Base-by-base conservation (phyloP, 1,140 invertebrate species). In the Antheraea pernyi region DNA sequence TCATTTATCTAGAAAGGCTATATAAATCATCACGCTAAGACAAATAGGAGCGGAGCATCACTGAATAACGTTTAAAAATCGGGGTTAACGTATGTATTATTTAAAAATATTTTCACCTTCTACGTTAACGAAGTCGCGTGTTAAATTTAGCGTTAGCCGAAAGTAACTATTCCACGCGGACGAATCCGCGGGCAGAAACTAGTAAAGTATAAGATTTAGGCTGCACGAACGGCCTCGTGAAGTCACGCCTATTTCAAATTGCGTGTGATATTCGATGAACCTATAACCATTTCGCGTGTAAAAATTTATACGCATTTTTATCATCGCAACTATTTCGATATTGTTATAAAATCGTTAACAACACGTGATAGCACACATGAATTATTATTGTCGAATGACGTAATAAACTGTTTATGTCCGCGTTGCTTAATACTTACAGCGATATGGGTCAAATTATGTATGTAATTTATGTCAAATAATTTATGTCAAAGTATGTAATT, bases 281-380 rank as follows among this genome's bases (percentile, higher is more conserved):
- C 65, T 71, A 72, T 59, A 37, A 61, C 69, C 46, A 46, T 67
- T 70, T 75, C 69, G 69, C 73, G 67, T 76, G 70, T 67, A 70
- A n/a, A 19, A 19, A 68, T 68, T 67, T 68, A 68, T 63, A 68
- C 59, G 68, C 63, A 65, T 42, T 70, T 69, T 72, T 70, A 65
- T 75, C 63, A 60, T 39, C 46, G 64, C n/a, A 65, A 72, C 66
- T 66, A 65, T 72, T 63, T 63, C 61, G 61, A 37, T 13, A 63
- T 63, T 61, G 7, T 22, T 61, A 30, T 16, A 61, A 61, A 22
- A 53, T 53, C 16, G 46, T 53, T 10, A 53, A 53, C 46, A 53
- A 53, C 46, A 53, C 46, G 59, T 61, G 59, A 22, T 3, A 7
- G 61, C 22, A 36, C 6, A 63, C 16, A 63, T 19, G 61, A 63